Base-by-base conservation (phyloP, 2,113 vertebrate species). In the Spermophilus dauricus region DNA sequence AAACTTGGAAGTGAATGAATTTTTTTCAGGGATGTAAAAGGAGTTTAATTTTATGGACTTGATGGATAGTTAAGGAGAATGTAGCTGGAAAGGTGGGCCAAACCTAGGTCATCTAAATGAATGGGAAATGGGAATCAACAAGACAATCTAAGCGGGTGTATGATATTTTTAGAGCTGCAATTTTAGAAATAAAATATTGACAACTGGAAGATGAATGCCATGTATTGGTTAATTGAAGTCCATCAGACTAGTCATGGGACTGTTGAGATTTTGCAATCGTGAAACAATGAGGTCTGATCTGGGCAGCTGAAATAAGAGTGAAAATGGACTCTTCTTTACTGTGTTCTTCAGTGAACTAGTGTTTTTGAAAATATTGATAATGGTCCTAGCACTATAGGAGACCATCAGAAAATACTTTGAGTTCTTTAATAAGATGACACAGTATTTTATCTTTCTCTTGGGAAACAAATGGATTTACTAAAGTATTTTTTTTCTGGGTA, bases 111-210 rank as follows among this genome's bases (percentile, higher is more conserved):
- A 42, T 73, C 17, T 17, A 61, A 26, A 4, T 18, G 30, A 76
- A 18, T 77, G 28, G 13, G 18, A 32, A 69, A 37, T 81, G 5
- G 45, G 17, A 63, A 37, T 69, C 30, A 18, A 37, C 42, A 13
- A 67, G 34, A 61, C 72, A 89, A 86, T 67, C 4, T 22, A 56
- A 83, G 14, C 16, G 9, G n/a, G 14, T 65, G 14, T 56, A 69
- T 53, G 8, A 78, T 82, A 61, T 48, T 87, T 80, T 84, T 87
- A 81, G 45, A 87, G 82, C 7, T 93, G 16, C 9, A 51, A 48
- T 90, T 83, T 65, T 37, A 96, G 61, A 93, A 89, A 70, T 89
- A 83, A 78, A 70, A n/a, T 76, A 16, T 65, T 93, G 32, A 18
- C 17, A n/a, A 58, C 77, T 84, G 7, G 34, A 34, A 86, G 32